phyloP scores from a whole-genome alignment of 2,797 vertebrate species.

The Rachycentron canadum region DNA sequence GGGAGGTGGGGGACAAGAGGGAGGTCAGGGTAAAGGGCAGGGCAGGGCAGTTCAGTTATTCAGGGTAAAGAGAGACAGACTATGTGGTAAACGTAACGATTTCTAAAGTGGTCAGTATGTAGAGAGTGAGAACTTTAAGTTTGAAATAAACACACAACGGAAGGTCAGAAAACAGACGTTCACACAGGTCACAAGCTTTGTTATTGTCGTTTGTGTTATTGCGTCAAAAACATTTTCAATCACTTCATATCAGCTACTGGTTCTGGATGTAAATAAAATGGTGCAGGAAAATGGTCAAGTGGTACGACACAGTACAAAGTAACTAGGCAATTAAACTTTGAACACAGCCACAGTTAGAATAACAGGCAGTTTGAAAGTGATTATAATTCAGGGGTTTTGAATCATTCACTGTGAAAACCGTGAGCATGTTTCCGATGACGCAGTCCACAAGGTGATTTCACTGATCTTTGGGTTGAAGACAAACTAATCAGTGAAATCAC shows the following conservation, averaged over 20 bases:
- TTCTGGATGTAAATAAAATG: background rate
- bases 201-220: background rate
- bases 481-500: conserved; percentile 13
- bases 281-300: background rate
- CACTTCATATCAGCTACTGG: background rate
- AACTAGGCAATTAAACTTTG: background rate
- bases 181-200: background rate
- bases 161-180: background rate
- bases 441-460: background rate
- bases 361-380: conserved; percentile 3
- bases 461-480: conserved; percentile 7
- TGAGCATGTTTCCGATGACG: background rate
- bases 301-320: background rate
- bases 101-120: conserved; percentile 32
- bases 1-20: conserved; percentile 19
- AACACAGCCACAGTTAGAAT: background rate
- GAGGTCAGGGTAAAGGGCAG: conserved; percentile 65
- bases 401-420: background rate
- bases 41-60: conserved; percentile 64
- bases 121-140: background rate
- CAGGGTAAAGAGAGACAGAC: conserved; percentile 45
- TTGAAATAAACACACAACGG: conserved; percentile 6
- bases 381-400: background rate
- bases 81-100: conserved; percentile 21
- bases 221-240: background rate